Percentiles rank a stretch among this genome's conserved stretches.
Conservation (phyloP, 2,888 invertebrate species). For the Oxytorus armatus region DNA sequence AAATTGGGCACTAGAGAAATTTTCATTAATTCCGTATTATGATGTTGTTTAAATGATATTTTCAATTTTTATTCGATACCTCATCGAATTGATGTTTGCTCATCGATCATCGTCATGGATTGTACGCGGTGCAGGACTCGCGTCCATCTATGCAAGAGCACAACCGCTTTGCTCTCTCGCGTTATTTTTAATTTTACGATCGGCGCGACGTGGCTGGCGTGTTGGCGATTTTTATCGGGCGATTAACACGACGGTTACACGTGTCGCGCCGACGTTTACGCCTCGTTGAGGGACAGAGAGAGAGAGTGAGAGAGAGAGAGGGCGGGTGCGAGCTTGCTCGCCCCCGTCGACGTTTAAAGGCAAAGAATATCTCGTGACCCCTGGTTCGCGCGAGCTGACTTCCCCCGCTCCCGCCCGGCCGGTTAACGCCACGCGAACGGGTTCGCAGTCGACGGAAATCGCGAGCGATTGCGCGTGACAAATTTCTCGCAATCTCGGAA, state of each 20-base stretch:
- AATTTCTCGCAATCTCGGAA: constrained; percentile 7
- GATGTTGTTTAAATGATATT: too few species aligned
- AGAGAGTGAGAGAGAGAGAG: too few species aligned
- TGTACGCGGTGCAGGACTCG: neutral
- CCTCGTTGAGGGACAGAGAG: constrained; percentile 81
- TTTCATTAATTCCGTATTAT: too few species aligned
- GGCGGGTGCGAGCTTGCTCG: constrained; percentile 29
- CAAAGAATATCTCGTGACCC: constrained; percentile 66
- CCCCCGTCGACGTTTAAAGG: constrained; percentile 68
- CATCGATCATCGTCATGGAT: neutral
- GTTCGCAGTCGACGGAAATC: constrained; percentile 38
- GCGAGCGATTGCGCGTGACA: constrained; percentile 31
- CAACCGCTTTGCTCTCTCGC: constrained; percentile 56
- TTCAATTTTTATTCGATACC: neutral
- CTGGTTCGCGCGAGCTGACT: constrained; percentile 55
- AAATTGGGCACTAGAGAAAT: too few species aligned
- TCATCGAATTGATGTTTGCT: neutral
- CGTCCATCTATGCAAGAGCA: constrained; percentile 9
- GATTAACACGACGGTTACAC: constrained; percentile 84
- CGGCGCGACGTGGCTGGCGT: constrained; percentile 77
- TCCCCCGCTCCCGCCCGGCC: constrained; percentile 6
- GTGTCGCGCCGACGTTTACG: constrained; percentile 81
- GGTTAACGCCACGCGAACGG: constrained; percentile 40
- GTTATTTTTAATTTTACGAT: constrained; percentile 74
- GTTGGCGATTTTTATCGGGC: constrained; percentile 84